Conservation (phyloP, 2,113 vertebrate genomes). For the Tretioscincus oriximinensis region DNA sequence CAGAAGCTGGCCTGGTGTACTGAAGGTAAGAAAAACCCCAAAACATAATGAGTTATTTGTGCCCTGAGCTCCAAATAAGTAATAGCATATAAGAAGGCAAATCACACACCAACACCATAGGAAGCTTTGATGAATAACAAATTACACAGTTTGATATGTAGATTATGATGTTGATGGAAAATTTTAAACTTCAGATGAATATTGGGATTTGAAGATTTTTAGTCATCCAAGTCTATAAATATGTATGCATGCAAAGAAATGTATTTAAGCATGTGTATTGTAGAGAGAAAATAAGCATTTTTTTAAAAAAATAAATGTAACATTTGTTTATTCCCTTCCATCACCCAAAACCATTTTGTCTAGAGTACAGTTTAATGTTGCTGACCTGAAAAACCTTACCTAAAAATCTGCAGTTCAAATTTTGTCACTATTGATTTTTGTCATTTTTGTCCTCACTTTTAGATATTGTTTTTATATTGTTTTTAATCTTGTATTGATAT, state of each 20-base stretch:
- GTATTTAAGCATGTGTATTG: neutral
- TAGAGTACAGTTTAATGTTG: too few relatives aligned
- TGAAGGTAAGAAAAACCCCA: constrained; percentile 31
- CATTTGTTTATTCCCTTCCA: neutral
- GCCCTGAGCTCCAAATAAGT: neutral
- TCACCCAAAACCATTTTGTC: neutral
- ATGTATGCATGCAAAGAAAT: too few relatives aligned
- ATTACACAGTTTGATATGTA: neutral
- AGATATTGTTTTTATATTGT: too few relatives aligned
- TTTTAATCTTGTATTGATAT: too few relatives aligned
- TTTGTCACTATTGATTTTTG: too few relatives aligned
- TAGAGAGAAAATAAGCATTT: neutral
- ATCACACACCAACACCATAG: neutral
- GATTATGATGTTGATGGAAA: neutral
- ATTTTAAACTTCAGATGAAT: neutral
- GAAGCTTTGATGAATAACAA: neutral
- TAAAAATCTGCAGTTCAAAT: neutral
- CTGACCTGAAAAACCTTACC: neutral
- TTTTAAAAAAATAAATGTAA: neutral
- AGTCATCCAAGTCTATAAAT: neutral
- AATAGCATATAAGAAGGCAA: neutral
- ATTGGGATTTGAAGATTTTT: neutral
- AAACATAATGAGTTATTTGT: neutral
- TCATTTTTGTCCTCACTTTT: too few relatives aligned
- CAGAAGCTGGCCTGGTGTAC: constrained; percentile 85